Conservation (phyloP, 2,113 vertebrate genomes). For the Thunnus thynnus region DNA sequence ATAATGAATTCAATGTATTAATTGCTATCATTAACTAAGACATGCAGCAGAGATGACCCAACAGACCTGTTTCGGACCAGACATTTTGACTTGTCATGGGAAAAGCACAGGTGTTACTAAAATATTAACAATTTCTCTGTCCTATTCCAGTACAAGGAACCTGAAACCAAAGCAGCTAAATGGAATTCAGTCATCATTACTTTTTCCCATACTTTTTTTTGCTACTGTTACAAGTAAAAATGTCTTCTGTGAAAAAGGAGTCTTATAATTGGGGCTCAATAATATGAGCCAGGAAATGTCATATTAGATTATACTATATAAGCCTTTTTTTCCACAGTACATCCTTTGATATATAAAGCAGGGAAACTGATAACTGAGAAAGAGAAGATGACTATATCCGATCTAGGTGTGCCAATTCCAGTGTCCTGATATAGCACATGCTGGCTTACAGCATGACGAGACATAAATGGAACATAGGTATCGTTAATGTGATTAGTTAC, state of each 20-base stretch:
- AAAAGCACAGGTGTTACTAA: too few relatives aligned
- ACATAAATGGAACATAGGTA: not conserved
- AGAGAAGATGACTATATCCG: not conserved
- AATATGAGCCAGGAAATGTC: not conserved
- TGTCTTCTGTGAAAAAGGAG: not conserved
- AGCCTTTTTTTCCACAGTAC: too few relatives aligned
- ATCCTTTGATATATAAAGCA: not conserved
- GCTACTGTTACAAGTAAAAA: not conserved
- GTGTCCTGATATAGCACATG: not conserved
- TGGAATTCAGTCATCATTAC: not conserved
- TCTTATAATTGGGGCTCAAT: not conserved
- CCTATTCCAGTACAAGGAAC: too few relatives aligned
- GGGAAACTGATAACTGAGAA: not conserved
- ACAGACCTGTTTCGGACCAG: too few relatives aligned
- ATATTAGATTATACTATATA: not conserved
- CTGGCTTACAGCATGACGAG: not conserved
- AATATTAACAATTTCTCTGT: too few relatives aligned
- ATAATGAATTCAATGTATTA: too few relatives aligned
- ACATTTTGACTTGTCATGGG: too few relatives aligned
- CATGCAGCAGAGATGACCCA: too few relatives aligned
- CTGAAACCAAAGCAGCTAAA: not conserved
- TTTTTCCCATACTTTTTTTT: not conserved
- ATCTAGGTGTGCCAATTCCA: not conserved
- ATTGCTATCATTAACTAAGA: too few relatives aligned
- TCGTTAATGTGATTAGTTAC: not conserved